These are phyloP conservation scores for Cottus gobio DNA, from an alignment of 2,113 vertebrate genomes.

Conservation along the genomic window DNA sequence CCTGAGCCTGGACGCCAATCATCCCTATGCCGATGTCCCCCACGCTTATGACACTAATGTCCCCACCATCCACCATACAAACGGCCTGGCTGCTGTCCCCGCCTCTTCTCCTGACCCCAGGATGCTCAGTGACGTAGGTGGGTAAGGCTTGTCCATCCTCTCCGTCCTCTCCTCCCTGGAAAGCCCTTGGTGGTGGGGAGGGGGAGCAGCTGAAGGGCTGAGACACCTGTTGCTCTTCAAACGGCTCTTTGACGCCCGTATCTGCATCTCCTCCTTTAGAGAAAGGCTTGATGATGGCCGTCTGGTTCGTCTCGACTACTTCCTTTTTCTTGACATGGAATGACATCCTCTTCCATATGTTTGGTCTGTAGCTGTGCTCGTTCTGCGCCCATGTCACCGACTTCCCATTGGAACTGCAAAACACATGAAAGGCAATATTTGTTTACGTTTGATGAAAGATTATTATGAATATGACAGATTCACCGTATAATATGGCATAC, in stretches of 20 bases:
- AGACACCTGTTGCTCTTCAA: slow-evolving; percentile 81
- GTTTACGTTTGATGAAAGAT: not conserved
- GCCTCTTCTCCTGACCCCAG: slow-evolving; percentile 57
- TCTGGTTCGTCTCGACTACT: slow-evolving; percentile 89
- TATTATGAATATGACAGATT: not conserved
- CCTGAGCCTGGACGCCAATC: slow-evolving; percentile 84
- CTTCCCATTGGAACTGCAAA: slow-evolving; percentile 93
- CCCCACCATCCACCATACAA: slow-evolving; percentile 14
- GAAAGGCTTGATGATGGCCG: slow-evolving; percentile 97
- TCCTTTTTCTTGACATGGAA: slow-evolving; percentile 97
- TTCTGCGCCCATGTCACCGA: slow-evolving; percentile 94
- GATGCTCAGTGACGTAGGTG: slow-evolving; percentile 84
- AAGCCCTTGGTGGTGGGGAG: slow-evolving; percentile 78
- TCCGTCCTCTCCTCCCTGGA: slow-evolving; percentile 82
- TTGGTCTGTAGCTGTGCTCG: slow-evolving; percentile 90
- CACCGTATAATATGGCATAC: not conserved
- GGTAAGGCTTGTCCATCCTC: slow-evolving; percentile 72
- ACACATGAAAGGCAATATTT: slow-evolving; percentile 3
- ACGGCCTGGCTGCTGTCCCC: slow-evolving; percentile 35
- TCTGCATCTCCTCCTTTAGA: slow-evolving; percentile 87
- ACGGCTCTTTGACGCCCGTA: slow-evolving; percentile 81
- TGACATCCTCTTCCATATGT: slow-evolving; percentile 96
- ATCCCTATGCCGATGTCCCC: slow-evolving; percentile 68
- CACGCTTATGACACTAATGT: slow-evolving; percentile 65
- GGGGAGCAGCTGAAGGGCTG: slow-evolving; percentile 86